Conservation (phyloP, 2,113 vertebrate genomes). For the Rafetus swinhoei region DNA sequence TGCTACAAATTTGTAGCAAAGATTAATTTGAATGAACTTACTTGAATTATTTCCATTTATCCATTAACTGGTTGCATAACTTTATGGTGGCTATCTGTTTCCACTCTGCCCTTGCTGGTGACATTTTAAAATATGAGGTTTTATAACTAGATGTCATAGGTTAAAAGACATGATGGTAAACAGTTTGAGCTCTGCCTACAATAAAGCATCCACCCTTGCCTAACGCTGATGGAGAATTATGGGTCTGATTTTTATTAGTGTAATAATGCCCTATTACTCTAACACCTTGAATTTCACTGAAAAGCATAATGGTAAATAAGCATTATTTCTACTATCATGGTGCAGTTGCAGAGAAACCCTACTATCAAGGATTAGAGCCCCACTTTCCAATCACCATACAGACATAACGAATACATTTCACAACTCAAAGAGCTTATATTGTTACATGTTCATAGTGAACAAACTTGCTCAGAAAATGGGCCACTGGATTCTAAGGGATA, state of each 20-base stretch:
- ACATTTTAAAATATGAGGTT: background rate
- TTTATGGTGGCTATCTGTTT: background rate
- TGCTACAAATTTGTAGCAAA: rapidly evolving
- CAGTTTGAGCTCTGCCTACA: rapidly evolving
- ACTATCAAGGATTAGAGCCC: background rate
- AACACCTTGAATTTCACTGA: background rate
- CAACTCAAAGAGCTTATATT: background rate
- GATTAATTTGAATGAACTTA: background rate
- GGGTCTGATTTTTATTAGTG: background rate
- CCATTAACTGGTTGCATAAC: background rate
- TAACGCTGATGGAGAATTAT: background rate
- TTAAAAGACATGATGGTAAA: background rate
- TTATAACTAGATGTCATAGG: background rate
- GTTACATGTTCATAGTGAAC: background rate
- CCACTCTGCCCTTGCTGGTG: background rate
- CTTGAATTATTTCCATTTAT: background rate
- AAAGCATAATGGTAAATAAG: background rate
- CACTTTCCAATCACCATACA: background rate
- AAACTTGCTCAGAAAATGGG: background rate
- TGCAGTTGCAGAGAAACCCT: background rate
- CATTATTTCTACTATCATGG: background rate
- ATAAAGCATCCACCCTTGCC: rapidly evolving
- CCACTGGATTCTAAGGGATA: background rate
- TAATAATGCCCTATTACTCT: rapidly evolving
- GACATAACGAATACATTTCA: background rate